Percentiles rank a stretch among this genome's conserved stretches.
Conservation (phyloP, 2,797 vertebrate species). For the Glyptemys insculpta region DNA sequence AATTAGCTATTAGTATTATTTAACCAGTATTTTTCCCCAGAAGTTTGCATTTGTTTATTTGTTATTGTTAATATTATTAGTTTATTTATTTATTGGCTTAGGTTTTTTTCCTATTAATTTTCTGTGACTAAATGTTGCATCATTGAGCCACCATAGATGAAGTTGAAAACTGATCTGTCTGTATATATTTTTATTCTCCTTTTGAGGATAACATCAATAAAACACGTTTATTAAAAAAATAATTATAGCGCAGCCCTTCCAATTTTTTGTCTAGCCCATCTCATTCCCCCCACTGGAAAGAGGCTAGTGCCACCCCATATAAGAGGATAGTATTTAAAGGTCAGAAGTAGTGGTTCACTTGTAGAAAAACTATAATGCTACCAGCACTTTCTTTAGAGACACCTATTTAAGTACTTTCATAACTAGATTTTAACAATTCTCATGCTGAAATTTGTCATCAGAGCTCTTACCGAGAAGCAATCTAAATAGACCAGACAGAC, state of each 20-base stretch:
- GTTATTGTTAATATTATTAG: neutral
- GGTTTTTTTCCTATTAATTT: neutral
- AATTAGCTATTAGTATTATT: neutral
- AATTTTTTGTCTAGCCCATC: neutral
- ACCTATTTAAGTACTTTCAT: conserved; percentile 24
- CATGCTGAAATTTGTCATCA: neutral
- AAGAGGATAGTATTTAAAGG: neutral
- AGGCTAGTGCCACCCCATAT: neutral
- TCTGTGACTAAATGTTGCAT: neutral
- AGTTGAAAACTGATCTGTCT: neutral
- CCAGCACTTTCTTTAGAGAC: conserved; percentile 30
- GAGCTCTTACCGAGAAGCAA: neutral
- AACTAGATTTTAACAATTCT: conserved; percentile 24
- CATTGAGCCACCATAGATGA: neutral
- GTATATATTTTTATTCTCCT: neutral
- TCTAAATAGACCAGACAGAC: neutral
- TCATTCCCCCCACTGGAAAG: neutral
- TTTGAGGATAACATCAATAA: neutral
- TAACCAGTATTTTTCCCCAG: neutral
- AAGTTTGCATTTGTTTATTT: neutral
- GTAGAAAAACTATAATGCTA: neutral
- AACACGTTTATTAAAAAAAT: neutral
- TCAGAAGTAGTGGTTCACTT: neutral
- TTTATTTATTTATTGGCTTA: neutral
- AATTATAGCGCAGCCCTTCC: neutral